Evolutionary conservation across 2,113 vertebrate genomes (phyloP).

Genomic region (Hiodon alosoides): DNA sequence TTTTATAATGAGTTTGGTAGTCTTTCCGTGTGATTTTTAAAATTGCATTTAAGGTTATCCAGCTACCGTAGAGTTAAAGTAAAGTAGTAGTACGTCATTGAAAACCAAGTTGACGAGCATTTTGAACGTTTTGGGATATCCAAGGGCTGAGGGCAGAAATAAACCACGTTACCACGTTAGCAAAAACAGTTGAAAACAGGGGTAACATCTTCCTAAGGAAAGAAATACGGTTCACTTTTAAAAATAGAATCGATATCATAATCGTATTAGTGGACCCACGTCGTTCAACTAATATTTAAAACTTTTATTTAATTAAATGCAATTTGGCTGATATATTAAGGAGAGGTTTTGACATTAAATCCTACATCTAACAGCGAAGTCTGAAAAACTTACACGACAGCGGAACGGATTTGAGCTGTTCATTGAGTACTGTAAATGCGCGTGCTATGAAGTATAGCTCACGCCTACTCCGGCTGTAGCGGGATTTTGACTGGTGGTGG

Average conservation of each 20-base stretch:
- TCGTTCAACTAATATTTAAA: too few relatives aligned
- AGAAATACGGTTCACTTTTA: too few relatives aligned
- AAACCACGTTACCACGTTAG: neutral
- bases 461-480: slow-evolving; percentile 14
- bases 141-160: neutral
- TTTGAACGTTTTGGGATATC: neutral
- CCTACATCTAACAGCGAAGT: neutral
- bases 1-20: slow-evolving; percentile 1
- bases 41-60: slow-evolving; percentile 5
- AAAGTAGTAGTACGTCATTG: slow-evolving; percentile 18
- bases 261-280: too few relatives aligned
- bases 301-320: too few relatives aligned
- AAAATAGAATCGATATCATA: too few relatives aligned
- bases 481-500: neutral
- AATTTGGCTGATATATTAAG: neutral
- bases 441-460: neutral
- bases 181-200: neutral
- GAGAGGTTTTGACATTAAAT: neutral
- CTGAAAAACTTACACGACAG: slow-evolving; percentile 3
- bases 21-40: neutral
- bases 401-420: neutral
- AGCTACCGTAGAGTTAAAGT: slow-evolving; percentile 13
- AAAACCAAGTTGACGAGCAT: neutral
- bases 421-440: slow-evolving; percentile 9
- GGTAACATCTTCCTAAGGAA: neutral